Base-by-base conservation (phyloP, 2,113 vertebrate genomes). In the Oreocharis arfaki region DNA sequence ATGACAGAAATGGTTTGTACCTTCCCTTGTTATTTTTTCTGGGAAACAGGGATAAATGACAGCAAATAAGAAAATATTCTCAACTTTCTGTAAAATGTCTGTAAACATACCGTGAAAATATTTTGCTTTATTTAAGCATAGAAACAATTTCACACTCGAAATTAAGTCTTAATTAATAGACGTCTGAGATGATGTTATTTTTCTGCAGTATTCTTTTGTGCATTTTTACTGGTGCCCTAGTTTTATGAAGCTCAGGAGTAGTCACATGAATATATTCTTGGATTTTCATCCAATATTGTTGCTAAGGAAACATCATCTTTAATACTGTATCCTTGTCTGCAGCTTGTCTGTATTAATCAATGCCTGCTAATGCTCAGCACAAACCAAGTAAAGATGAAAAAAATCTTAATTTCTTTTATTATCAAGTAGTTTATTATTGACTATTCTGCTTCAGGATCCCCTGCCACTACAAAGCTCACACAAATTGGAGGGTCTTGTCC, bases 241-340 rank as follows among this genome's bases (percentile, higher is more conserved):
- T 94, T 97, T 97, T 91, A 14, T 74, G 95, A 91, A 94, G 94
- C 94, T 94, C 70, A 80, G 80, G 82, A 90, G 42, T 87, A 95
- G 96, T 97, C 95, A 96, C 91, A 85, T 96, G 96, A 94, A 94
- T 93, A 32, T 94, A 94, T 94, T 96, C 93, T 96, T 95, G 93
- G 91, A 83, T 95, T 94, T 96, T 94, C 84, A 82, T 96, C 89
- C 89, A 87, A 69, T 97, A 96, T 94, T 95, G 95, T 96, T 97
- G 95, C 96, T 93, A 97, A 91, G 96, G 95, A 93, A 96, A 96
- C 96, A 96, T 96, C 96, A 89, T 96, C 94, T 96, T 95, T 97
- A 96, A 96, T 96, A 89, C 79, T 86, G 80, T 94, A 92, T 93
- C 89, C 84, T 92, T 95, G 91, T 92, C 90, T 97, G 80, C 91